phyloP scores from a whole-genome alignment of 1,140 invertebrate genomes.

The Palaemon carinicauda region DNA sequence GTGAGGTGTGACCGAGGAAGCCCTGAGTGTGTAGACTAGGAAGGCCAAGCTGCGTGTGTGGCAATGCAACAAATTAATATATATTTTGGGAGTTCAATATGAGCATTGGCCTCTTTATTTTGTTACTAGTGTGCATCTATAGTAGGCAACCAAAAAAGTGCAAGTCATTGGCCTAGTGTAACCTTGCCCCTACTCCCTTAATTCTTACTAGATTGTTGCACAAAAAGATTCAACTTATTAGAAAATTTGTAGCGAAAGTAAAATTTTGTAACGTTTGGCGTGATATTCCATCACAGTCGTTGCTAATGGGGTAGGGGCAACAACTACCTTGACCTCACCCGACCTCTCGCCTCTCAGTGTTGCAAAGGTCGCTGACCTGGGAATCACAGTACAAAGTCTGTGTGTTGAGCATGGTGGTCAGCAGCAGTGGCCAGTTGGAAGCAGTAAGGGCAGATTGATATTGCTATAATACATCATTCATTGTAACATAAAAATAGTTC shows the following conservation, averaged over 20 bases:
- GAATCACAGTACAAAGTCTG: slow-evolving; percentile 57
- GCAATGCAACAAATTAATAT: slow-evolving; percentile 51
- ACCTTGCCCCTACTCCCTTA: slow-evolving; percentile 42
- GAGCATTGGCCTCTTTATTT: slow-evolving; percentile 52
- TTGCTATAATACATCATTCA: neutral
- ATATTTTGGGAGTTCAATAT: slow-evolving; percentile 51
- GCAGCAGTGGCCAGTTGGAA: slow-evolving; percentile 40
- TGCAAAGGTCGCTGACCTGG: slow-evolving; percentile 55
- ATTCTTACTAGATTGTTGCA: neutral
- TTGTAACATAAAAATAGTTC: neutral
- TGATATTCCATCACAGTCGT: slow-evolving; percentile 26
- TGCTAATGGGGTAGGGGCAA: slow-evolving; percentile 48
- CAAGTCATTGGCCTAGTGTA: slow-evolving; percentile 53
- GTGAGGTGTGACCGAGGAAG: slow-evolving; percentile 57
- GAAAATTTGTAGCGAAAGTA: slow-evolving; percentile 34
- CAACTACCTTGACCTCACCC: slow-evolving; percentile 54
- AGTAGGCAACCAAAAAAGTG: slow-evolving; percentile 41
- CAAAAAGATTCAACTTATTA: slow-evolving; percentile 4
- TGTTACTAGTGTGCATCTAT: slow-evolving; percentile 49
- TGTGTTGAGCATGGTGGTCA: slow-evolving; percentile 56
- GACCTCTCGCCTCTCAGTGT: slow-evolving; percentile 55
- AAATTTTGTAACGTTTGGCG: slow-evolving; percentile 36
- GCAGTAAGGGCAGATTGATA: slow-evolving; percentile 38
- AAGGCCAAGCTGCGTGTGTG: slow-evolving; percentile 56
- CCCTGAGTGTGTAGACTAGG: slow-evolving; percentile 56